Percentiles rank a stretch among this genome's conserved stretches.
These are phyloP conservation scores for Dryocosmus kuriphilus DNA, from an alignment of 2,888 invertebrate species.

Conservation along the genomic window DNA sequence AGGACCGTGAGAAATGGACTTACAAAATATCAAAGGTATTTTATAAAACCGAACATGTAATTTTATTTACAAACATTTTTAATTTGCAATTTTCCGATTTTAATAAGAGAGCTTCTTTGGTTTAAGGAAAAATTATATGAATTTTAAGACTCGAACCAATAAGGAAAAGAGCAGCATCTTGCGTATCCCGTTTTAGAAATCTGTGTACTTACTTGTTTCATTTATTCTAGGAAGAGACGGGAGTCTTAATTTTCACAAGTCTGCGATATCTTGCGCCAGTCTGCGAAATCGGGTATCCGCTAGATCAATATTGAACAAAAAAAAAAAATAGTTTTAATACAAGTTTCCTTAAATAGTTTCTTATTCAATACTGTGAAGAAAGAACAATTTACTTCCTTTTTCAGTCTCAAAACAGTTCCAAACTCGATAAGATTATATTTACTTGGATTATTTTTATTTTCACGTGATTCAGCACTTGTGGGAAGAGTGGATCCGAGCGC, in stretches of 20 bases:
- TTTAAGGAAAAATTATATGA: neutral
- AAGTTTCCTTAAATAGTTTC: neutral
- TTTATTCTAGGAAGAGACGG: neutral
- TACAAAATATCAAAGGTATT: neutral
- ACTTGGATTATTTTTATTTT: neutral
- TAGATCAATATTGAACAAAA: constrained; percentile 7
- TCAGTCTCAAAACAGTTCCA: neutral
- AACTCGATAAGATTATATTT: no score
- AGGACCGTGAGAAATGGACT: neutral
- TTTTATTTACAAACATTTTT: neutral
- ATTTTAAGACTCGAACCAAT: neutral
- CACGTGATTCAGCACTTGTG: neutral
- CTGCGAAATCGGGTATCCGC: neutral
- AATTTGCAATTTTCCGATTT: neutral
- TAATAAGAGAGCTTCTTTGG: no score
- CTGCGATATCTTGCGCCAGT: neutral
- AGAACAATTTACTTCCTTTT: neutral
- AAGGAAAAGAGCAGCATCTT: neutral
- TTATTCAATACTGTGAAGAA: neutral
- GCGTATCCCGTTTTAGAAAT: neutral
- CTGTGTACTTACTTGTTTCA: neutral
- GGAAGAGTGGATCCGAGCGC: neutral
- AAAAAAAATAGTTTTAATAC: neutral
- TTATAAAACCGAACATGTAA: neutral
- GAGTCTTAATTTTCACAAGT: neutral